Conservation (phyloP, 2,797 vertebrate genomes). For the Sebastes reedi region DNA sequence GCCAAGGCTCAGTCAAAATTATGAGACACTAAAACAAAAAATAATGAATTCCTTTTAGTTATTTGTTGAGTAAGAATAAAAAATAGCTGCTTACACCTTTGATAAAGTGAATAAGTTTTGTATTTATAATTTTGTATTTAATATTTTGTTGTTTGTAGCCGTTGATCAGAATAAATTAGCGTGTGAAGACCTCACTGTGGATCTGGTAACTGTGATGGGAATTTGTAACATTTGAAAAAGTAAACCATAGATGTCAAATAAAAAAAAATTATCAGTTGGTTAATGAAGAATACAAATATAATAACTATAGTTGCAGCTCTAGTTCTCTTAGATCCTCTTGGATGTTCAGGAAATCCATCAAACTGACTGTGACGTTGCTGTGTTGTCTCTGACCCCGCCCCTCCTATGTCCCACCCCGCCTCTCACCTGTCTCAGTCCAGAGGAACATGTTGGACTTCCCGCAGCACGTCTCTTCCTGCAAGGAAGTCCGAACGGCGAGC, state of each 20-base stretch:
- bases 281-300: neutral
- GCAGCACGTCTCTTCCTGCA: conserved; percentile 91
- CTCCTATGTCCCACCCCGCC: neutral
- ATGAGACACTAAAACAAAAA: neutral
- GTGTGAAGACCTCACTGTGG: neutral
- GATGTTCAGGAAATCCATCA: neutral
- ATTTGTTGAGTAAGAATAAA: neutral
- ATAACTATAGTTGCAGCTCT: neutral
- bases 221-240: neutral
- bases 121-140: neutral
- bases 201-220: neutral
- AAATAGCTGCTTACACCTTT: neutral
- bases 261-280: neutral
- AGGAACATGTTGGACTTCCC: conserved; percentile 96
- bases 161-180: neutral
- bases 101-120: neutral
- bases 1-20: too few relatives aligned
- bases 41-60: neutral
- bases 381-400: neutral
- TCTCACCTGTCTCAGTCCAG: conserved; percentile 80
- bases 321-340: neutral
- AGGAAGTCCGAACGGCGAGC: conserved; percentile 89
- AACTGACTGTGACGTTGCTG: neutral
- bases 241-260: neutral
- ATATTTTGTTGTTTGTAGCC: neutral